A percentile compares a stretch with the other conserved stretches of the same genome.
Evolutionary conservation across 2,888 invertebrate genomes (phyloP).

Genomic region (Dynastes grantii): DNA sequence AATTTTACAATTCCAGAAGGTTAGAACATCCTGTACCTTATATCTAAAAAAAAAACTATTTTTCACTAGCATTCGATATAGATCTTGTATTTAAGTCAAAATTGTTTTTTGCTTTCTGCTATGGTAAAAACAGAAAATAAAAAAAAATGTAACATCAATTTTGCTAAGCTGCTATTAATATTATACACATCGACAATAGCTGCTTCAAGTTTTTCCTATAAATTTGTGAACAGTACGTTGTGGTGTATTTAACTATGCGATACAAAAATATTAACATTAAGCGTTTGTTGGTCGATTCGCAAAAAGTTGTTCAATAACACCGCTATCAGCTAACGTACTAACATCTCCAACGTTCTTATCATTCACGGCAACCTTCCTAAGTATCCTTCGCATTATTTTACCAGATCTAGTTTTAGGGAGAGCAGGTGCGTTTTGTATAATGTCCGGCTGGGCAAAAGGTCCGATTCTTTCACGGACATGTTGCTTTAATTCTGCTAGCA

Average conservation of each 20-base stretch:
- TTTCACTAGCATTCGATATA: no score
- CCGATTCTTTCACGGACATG: conserved; percentile 93
- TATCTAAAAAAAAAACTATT: no score
- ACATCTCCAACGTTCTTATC: conserved; percentile 94
- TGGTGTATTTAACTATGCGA: background rate
- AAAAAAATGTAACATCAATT: background rate
- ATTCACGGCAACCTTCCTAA: conserved; percentile 93
- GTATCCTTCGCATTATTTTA: conserved; percentile 96
- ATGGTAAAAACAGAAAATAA: background rate
- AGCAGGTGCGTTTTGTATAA: conserved; percentile 93
- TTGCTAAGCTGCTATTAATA: background rate
- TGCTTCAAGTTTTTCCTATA: background rate
- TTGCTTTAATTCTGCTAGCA: conserved; percentile 82
- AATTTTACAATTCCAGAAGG: no score
- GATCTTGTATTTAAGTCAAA: no score
- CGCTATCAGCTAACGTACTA: conserved; percentile 94
- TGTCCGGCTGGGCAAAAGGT: conserved; percentile 96
- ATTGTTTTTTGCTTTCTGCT: background rate
- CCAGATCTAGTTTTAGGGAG: conserved; percentile 98
- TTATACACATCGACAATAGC: background rate
- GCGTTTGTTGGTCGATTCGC: conserved; percentile 76
- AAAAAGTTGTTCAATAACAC: conserved; percentile 88
- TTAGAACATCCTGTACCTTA: no score
- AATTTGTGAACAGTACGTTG: no score
- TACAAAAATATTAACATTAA: conserved; percentile 50